Conservation (phyloP, 2,797 vertebrate genomes). For the Nasua narica region DNA sequence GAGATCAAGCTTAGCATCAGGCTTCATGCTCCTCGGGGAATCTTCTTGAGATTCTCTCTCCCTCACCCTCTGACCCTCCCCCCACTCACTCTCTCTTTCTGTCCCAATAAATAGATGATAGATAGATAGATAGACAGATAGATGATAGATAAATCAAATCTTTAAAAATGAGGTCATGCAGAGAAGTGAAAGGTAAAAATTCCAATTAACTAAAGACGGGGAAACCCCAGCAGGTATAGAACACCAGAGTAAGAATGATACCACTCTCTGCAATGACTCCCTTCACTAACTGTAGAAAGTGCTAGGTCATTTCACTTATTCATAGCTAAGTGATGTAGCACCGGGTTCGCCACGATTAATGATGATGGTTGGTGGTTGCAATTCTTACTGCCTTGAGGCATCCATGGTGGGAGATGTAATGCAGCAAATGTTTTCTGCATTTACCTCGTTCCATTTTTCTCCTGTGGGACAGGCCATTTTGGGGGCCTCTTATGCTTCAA, state of each 20-base stretch:
- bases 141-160: neutral
- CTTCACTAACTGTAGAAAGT: constrained; percentile 36
- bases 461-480: neutral
- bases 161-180: neutral
- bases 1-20: neutral
- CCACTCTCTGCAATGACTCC: neutral
- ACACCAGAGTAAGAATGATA: neutral
- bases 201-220: neutral
- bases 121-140: too few relatives aligned
- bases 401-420: neutral
- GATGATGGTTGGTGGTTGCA: constrained; percentile 10
- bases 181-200: constrained; percentile 35
- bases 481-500: neutral
- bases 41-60: neutral
- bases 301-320: constrained; percentile 42
- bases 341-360: constrained; percentile 11
- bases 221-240: neutral
- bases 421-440: constrained; percentile 30
- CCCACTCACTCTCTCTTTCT: neutral
- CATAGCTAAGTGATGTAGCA: constrained; percentile 43
- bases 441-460: constrained; percentile 65
- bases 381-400: constrained; percentile 49
- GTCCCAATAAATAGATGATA: neutral
- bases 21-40: neutral
- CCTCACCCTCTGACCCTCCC: neutral